Conservation (phyloP, 2,797 vertebrate species). For the Linurgus olivaceus region DNA sequence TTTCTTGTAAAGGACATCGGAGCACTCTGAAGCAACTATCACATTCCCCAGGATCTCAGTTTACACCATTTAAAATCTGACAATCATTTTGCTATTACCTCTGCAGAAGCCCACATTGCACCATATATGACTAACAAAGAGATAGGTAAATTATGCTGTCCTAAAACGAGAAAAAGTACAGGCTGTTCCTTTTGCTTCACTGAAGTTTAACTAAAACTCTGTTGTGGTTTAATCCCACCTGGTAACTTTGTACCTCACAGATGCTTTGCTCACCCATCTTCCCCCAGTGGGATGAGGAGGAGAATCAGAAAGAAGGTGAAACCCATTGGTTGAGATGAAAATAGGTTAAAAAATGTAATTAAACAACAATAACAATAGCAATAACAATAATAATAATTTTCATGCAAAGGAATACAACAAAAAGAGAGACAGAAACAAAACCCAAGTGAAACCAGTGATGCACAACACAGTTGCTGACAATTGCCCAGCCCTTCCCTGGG, state of each 20-base stretch:
- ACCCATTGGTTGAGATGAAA: background rate
- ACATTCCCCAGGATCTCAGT: background rate
- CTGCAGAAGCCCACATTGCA: background rate
- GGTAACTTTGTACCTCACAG: rapidly evolving
- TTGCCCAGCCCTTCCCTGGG: background rate
- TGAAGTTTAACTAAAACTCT: background rate
- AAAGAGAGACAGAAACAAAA: background rate
- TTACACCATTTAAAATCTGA: background rate
- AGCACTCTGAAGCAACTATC: background rate
- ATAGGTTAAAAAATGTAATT: background rate
- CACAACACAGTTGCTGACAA: background rate
- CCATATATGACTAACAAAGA: background rate
- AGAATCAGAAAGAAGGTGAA: background rate
- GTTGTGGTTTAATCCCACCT: background rate
- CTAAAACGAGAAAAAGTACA: background rate
- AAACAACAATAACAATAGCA: background rate
- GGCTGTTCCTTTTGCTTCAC: background rate
- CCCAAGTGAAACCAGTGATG: background rate
- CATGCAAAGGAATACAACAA: background rate
- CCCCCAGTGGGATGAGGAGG: background rate
- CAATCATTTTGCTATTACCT: background rate
- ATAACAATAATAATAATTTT: background rate
- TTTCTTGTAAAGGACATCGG: background rate
- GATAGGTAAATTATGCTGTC: background rate
- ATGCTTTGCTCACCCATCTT: background rate